Evolutionary conservation across 2,888 invertebrate species (phyloP), one percentile per base, ranked within the genome.

Genomic region (Opisthograptis luteolata): DNA sequence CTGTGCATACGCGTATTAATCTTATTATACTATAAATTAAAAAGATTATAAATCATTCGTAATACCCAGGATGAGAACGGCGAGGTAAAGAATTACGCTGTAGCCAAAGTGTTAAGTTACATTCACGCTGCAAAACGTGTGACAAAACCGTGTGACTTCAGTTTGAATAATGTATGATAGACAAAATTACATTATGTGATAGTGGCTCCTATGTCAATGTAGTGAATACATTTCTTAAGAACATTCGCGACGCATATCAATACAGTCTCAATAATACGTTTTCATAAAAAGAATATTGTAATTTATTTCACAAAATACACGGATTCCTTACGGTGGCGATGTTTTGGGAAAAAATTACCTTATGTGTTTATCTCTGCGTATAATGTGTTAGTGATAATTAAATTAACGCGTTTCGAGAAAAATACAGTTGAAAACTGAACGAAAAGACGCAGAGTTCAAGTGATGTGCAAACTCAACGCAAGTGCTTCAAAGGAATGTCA

Each of bases 1-100:
- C 53, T 59, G 68, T 53, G 65, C 65, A 67, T 60, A 57, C 58
- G 52, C n/a, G n/a, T n/a, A n/a, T n/a, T n/a, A n/a, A n/a, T n/a
- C n/a, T 55, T 48, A 46, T 22, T 51, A 30, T 42, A 55, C 57
- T 37, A 12, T 44, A 47, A 52, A 42, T 42, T 46, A 35, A 42
- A 49, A 53, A 46, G 48, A 42, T 42, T 42, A 8, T 28, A n/a
- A n/a, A 25, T 30, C 27, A 43, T 49, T 34, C 32, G 32, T 32
- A 42, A 25, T 34, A 41, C 42, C 32, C 27, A 39, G 37, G 20
- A 43, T 42, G 31, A 14, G 19, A 20, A 30, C 31, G 4, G 9
- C 9, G 27, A 35, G 10, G 27, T 44, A 36, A 40, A 9, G 7
- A 31, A 41, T 51, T 36, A 31, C 35, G 30, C 40, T 28, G 17